phyloP scores from a whole-genome alignment of 2,888 invertebrate genomes.

The Eupithecia subfuscata region DNA sequence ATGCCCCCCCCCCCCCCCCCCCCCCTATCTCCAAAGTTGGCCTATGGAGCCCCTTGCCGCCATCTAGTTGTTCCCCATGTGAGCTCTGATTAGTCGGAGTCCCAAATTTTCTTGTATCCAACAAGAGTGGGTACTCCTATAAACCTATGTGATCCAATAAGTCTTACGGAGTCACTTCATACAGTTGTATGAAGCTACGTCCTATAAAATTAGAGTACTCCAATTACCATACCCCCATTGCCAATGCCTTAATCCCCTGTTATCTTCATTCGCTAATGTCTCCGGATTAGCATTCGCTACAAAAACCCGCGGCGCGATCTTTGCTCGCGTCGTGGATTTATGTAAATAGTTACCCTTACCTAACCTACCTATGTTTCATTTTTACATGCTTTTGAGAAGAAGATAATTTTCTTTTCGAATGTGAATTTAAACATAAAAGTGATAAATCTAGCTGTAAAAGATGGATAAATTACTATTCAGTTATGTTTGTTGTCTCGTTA shows the following conservation, averaged over 20 bases:
- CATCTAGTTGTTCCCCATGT: too few species aligned
- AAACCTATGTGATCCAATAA: too few species aligned
- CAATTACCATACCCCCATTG: conserved; percentile 44
- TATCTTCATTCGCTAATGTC: conserved; percentile 80
- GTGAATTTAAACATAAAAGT: neutral
- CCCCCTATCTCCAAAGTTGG: too few species aligned
- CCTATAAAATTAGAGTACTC: too few species aligned
- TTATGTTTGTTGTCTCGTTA: neutral
- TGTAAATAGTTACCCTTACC: neutral
- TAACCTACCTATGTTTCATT: neutral
- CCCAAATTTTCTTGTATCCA: too few species aligned
- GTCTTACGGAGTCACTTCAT: too few species aligned
- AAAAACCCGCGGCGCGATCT: conserved; percentile 32
- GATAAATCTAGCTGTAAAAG: neutral
- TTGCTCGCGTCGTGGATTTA: conserved; percentile 33
- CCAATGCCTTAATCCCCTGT: conserved; percentile 76
- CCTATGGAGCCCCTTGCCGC: too few species aligned
- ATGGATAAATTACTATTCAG: neutral
- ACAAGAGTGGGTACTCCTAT: too few species aligned
- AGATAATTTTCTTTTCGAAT: neutral
- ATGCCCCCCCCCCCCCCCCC: too few species aligned
- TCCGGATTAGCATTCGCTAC: conserved; percentile 72
- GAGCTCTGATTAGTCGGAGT: too few species aligned
- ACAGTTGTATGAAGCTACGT: too few species aligned
- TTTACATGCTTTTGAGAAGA: neutral